Percentiles rank a stretch among this genome's conserved stretches.
Conservation (phyloP, 1,140 invertebrate genomes). For the Hirudo medicinalis region DNA sequence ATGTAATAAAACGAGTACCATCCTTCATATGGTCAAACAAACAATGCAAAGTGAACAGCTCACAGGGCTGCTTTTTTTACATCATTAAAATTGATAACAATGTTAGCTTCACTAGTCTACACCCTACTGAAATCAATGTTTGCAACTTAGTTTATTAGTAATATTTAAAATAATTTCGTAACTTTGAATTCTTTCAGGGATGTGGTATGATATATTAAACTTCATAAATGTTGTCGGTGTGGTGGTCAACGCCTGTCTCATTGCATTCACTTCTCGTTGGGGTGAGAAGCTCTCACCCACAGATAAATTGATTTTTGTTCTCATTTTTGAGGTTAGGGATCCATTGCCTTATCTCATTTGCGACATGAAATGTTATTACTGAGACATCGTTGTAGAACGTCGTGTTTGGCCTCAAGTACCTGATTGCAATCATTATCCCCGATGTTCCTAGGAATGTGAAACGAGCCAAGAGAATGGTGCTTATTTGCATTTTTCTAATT, state of each 20-base stretch:
- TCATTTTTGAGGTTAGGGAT: constrained; percentile 39
- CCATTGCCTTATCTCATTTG: neutral
- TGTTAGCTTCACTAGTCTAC: too few relatives aligned
- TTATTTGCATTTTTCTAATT: neutral
- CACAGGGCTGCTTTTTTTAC: too few relatives aligned
- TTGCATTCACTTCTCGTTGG: constrained; percentile 42
- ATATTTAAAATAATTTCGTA: neutral
- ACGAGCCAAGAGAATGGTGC: constrained; percentile 34
- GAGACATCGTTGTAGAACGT: constrained; percentile 34
- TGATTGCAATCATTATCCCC: constrained; percentile 38
- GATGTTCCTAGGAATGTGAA: constrained; percentile 34
- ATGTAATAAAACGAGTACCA: too few relatives aligned
- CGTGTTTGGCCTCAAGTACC: constrained; percentile 38
- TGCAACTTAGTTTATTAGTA: neutral
- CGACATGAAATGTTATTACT: neutral
- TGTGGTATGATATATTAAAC: constrained; percentile 40
- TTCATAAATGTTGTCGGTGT: constrained; percentile 42
- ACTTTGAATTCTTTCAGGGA: constrained; percentile 32
- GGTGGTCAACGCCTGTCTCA: constrained; percentile 41
- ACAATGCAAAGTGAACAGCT: too few relatives aligned
- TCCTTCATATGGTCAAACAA: too few relatives aligned
- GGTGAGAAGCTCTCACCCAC: constrained; percentile 27
- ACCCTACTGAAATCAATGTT: too few relatives aligned
- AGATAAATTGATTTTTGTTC: constrained; percentile 35
- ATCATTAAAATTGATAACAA: too few relatives aligned